These are phyloP conservation scores for Notechis scutatus DNA, from an alignment of 2,113 vertebrate genomes.

Conservation along the genomic window DNA sequence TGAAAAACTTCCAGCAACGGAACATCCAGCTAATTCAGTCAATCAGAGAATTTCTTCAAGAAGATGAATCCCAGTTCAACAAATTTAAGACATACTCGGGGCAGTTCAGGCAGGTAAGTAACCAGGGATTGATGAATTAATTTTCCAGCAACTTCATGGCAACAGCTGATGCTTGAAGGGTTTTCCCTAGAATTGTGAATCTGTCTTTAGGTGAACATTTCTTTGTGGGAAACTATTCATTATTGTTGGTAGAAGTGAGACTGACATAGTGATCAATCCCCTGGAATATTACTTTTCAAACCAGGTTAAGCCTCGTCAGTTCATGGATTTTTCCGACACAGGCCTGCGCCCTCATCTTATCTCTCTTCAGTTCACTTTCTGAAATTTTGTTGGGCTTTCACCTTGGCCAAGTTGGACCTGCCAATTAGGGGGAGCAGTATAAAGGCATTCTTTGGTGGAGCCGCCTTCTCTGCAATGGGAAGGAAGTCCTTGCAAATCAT, in stretches of 20 bases:
- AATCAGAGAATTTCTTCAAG: conserved; percentile 85
- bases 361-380: too few relatives aligned
- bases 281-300: background rate
- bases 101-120: conserved; percentile 92
- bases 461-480: too few relatives aligned
- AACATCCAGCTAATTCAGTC: conserved; percentile 93
- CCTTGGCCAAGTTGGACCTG: too few relatives aligned
- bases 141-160: background rate
- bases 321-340: too few relatives aligned
- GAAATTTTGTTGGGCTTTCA: too few relatives aligned
- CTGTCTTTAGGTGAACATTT: background rate
- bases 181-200: background rate
- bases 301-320: too few relatives aligned
- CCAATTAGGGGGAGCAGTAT: too few relatives aligned
- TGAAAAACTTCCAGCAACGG: conserved; percentile 90
- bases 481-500: too few relatives aligned
- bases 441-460: too few relatives aligned
- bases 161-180: background rate
- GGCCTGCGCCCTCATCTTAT: too few relatives aligned
- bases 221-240: background rate
- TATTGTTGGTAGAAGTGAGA: background rate
- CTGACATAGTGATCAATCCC: background rate
- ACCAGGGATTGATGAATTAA: background rate
- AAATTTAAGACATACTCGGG: conserved; percentile 92
- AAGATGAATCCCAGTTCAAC: conserved; percentile 89